Evolutionary conservation across 1,140 invertebrate species (phyloP), one percentile per base, ranked within the genome.

Genomic region (Pseudoatta argentina): DNA sequence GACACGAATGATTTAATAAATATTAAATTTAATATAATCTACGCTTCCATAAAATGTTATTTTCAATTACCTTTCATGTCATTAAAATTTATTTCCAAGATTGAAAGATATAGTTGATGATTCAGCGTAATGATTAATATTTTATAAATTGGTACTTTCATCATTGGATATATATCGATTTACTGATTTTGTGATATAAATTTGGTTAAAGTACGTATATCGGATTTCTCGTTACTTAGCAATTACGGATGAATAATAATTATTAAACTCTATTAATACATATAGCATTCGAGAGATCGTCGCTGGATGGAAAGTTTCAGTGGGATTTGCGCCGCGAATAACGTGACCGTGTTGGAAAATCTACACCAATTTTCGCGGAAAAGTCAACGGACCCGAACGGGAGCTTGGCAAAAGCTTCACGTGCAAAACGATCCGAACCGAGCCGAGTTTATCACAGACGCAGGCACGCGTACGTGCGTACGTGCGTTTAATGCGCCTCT

Each of bases 381-480:
- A 75, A 83, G 88, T 79, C 78, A 87, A 87, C 21, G 86, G 81
- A 89, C 81, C 55, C 51, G 69, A 71, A 73, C 44, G 53, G 63
- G 57, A 86, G 75, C 75, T 83, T 59, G 75, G 83, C 71, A 69
- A 88, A 81, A 48, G 72, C 71, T 83, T 61, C 57, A 39, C 77
- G 53, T 30, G 85, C 59, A 66, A 78, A 85, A 78, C 73, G 87
- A 85, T 86, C 75, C 77, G 48, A 75, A 69, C 48, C 21, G 7
- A 21, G 87, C 34, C 2, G 30, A 61, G 72, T 86, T 90, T 90
- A 90, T 90, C 88, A 69, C 75, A 61, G 69, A 63, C 53, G 51
- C 44, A 30, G 48, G 71, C 64, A 85, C 72, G 66, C 75, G 63
- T 51, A 27, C 57, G 71, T 73, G 83, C 51, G 66, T 59, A 48